A percentile compares a stretch with the other conserved stretches of the same genome.
Evolutionary conservation across 2,797 vertebrate species (phyloP).

Genomic region (Clarias pachynema): DNA sequence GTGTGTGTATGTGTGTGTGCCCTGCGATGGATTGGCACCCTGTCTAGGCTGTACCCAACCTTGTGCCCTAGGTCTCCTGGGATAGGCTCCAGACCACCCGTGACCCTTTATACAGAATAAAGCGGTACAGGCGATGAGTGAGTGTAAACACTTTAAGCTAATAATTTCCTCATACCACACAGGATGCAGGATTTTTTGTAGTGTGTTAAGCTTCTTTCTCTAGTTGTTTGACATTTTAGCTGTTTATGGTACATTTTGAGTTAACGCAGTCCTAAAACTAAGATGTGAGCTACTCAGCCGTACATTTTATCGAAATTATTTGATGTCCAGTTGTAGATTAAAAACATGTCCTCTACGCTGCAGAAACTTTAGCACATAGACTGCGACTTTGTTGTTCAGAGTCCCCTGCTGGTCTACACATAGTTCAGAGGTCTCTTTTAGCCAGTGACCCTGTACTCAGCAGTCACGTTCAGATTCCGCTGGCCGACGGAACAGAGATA

Average conservation of each 20-base stretch:
- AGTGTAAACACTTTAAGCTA: too few relatives aligned
- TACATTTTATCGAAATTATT: neutral
- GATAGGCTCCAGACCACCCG: too few relatives aligned
- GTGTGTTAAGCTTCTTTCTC: neutral
- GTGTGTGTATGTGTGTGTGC: too few relatives aligned
- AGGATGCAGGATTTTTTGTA: neutral
- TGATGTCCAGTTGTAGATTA: neutral
- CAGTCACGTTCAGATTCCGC: slow-evolving; percentile 8
- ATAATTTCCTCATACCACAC: too few relatives aligned
- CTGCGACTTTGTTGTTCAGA: slow-evolving; percentile 7
- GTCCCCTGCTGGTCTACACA: slow-evolving; percentile 18
- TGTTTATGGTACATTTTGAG: neutral
- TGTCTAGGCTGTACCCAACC: too few relatives aligned
- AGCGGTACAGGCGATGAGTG: too few relatives aligned
- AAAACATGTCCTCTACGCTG: neutral
- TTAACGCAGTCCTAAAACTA: neutral
- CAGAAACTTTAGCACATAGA: neutral
- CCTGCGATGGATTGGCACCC: too few relatives aligned
- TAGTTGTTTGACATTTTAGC: neutral
- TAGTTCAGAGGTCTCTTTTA: slow-evolving; percentile 29
- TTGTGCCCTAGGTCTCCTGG: too few relatives aligned
- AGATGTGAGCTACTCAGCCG: neutral
- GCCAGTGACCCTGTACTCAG: slow-evolving; percentile 25
- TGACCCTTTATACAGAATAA: too few relatives aligned
- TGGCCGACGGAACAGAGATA: slow-evolving; percentile 4